Percentiles rank a stretch among this genome's conserved stretches.
These are phyloP conservation scores for Drosophila paracracens DNA, from an alignment of 2,888 invertebrate species.

Conservation along the genomic window DNA sequence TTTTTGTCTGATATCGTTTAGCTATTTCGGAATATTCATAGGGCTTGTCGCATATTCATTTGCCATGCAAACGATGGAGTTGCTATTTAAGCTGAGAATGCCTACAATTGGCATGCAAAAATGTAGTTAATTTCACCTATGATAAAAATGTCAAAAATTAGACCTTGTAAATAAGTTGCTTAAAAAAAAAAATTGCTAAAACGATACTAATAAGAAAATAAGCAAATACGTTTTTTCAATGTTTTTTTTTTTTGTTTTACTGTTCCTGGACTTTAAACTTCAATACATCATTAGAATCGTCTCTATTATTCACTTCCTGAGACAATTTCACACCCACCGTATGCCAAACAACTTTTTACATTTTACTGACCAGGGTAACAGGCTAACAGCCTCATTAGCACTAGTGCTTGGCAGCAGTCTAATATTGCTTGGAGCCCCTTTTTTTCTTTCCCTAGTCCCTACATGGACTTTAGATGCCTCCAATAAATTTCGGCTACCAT, in stretches of 20 bases:
- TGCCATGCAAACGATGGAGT: constrained; percentile 33
- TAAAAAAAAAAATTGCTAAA: not conserved
- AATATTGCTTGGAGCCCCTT: not conserved
- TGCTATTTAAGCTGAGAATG: not conserved
- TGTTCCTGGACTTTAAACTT: not conserved
- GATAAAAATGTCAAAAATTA: constrained; percentile 5
- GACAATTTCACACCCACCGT: constrained; percentile 9
- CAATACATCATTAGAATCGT: not conserved
- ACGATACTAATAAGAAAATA: not conserved
- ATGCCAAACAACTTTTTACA: constrained; percentile 7
- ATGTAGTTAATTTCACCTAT: not conserved
- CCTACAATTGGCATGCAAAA: constrained; percentile 44
- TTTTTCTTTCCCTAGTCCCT: constrained; percentile 9
- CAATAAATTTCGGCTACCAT: constrained; percentile 66
- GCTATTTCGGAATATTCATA: constrained; percentile 72
- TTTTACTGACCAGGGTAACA: not conserved
- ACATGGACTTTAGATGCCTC: constrained; percentile 25
- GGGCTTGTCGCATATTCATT: constrained; percentile 13
- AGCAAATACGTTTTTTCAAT: not conserved
- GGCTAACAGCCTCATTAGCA: constrained; percentile 35
- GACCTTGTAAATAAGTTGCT: not conserved
- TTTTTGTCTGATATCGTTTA: constrained; percentile 57
- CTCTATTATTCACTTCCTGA: constrained; percentile 3
- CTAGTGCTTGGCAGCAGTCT: constrained; percentile 5
- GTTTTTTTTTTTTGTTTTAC: not conserved